phyloP scores from a whole-genome alignment of 2,888 invertebrate genomes.

The Laothoe populi region DNA sequence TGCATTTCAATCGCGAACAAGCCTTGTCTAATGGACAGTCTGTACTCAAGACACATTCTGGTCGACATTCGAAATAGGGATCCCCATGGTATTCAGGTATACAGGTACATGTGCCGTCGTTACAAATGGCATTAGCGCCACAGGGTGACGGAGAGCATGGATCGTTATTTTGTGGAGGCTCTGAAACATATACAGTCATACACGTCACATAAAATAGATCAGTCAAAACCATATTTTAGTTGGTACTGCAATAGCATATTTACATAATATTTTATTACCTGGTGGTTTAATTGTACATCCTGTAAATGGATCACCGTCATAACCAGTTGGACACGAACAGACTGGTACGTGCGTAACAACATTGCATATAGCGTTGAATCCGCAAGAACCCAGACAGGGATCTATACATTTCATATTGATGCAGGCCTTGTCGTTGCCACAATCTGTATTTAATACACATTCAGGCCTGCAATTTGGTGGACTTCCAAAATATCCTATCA shows the following conservation, averaged over 20 bases:
- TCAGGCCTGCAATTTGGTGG: constrained; percentile 91
- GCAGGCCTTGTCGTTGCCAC: constrained; percentile 89
- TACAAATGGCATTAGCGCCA: constrained; percentile 90
- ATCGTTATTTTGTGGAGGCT: constrained; percentile 74
- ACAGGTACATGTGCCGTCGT: constrained; percentile 90
- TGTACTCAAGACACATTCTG: constrained; percentile 91
- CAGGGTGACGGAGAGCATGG: constrained; percentile 92
- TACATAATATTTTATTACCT: constrained; percentile 52
- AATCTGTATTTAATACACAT: constrained; percentile 90
- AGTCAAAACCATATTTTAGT: constrained; percentile 17
- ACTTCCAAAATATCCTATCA: constrained; percentile 86
- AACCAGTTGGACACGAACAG: constrained; percentile 87
- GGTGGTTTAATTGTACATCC: constrained; percentile 85
- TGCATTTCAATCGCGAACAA: constrained; percentile 91
- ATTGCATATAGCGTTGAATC: constrained; percentile 88
- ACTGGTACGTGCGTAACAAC: constrained; percentile 91
- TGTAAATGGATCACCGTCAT: constrained; percentile 90
- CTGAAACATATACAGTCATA: constrained; percentile 55
- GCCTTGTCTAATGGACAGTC: constrained; percentile 91
- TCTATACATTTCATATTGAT: constrained; percentile 90
- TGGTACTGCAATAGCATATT: neutral
- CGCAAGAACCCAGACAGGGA: constrained; percentile 92
- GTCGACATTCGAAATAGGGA: constrained; percentile 90
- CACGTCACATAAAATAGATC: constrained; percentile 14
- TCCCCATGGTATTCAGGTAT: constrained; percentile 91